A percentile compares a stretch with the other conserved stretches of the same genome.
phyloP scores from a whole-genome alignment of 2,888 invertebrate species.

The Altica lythri region DNA sequence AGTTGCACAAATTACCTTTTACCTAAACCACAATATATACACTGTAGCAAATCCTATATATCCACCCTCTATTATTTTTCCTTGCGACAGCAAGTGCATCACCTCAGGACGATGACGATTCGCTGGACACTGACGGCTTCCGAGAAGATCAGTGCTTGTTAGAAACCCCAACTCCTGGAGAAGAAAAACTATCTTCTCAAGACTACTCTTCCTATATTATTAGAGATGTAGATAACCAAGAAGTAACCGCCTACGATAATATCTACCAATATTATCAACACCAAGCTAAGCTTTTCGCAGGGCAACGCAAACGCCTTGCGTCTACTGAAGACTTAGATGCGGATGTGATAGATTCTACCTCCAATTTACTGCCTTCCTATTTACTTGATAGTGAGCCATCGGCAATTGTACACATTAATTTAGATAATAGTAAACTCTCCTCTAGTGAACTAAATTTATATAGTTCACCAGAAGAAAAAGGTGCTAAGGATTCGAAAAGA shows the following conservation, averaged over 20 bases:
- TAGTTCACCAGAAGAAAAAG: constrained; percentile 57
- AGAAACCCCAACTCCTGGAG: constrained; percentile 57
- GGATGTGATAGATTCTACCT: constrained; percentile 54
- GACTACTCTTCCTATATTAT: constrained; percentile 28
- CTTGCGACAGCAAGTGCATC: constrained; percentile 56
- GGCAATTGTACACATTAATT: constrained; percentile 50
- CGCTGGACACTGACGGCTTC: constrained; percentile 62
- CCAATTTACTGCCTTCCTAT: constrained; percentile 53
- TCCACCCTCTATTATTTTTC: constrained; percentile 40
- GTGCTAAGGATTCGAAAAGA: constrained; percentile 56
- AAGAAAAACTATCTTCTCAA: constrained; percentile 39
- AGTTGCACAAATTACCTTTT: constrained; percentile 42
- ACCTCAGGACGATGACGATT: constrained; percentile 62
- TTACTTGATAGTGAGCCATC: constrained; percentile 53
- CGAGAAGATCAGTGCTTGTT: constrained; percentile 59
- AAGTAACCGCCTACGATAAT: constrained; percentile 54
- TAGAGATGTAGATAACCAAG: constrained; percentile 49
- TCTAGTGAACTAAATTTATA: constrained; percentile 48
- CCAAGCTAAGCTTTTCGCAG: constrained; percentile 51
- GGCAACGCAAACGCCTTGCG: constrained; percentile 54
- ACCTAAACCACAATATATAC: constrained; percentile 31
- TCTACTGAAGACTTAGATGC: constrained; percentile 57
- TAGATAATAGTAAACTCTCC: constrained; percentile 49
- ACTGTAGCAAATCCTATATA: constrained; percentile 27
- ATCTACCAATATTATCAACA: constrained; percentile 53